These are phyloP conservation scores for Smutsia gigantea DNA, from an alignment of 2,797 vertebrate genomes.

Conservation along the genomic window DNA sequence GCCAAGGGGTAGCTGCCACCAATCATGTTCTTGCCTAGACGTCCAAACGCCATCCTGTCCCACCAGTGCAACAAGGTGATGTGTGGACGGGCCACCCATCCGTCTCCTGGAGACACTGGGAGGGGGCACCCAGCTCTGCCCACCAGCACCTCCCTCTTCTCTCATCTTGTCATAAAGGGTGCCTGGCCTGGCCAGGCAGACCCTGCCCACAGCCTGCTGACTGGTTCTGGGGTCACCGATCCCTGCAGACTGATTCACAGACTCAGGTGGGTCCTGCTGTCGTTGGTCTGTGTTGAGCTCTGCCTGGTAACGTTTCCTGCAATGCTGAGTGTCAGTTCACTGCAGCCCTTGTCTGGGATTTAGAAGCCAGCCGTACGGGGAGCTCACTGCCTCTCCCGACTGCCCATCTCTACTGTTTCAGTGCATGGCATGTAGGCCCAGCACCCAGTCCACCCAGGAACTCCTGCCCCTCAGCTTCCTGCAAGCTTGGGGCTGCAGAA, in stretches of 20 bases:
- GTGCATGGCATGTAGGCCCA: rapidly evolving
- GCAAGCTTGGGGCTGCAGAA: too few relatives aligned
- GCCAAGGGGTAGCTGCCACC: rapidly evolving
- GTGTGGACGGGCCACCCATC: rapidly evolving
- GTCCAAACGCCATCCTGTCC: rapidly evolving
- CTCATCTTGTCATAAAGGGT: rapidly evolving
- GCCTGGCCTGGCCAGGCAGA: not conserved
- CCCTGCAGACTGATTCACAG: rapidly evolving
- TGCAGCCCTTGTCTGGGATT: rapidly evolving
- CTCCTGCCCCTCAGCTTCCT: not conserved
- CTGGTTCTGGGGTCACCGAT: not conserved
- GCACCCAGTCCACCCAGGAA: not conserved
- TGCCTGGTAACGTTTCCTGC: rapidly evolving
- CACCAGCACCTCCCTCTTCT: too few relatives aligned
- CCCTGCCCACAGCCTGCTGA: rapidly evolving
- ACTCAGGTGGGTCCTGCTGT: rapidly evolving
- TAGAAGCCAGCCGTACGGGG: not conserved
- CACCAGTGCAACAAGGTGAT: rapidly evolving
- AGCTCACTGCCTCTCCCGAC: rapidly evolving
- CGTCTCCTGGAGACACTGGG: not conserved
- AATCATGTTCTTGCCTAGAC: rapidly evolving
- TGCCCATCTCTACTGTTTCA: not conserved
- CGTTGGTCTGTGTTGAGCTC: not conserved
- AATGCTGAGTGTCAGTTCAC: rapidly evolving
- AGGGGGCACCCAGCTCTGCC: rapidly evolving